Base-by-base conservation (phyloP, 1,140 invertebrate species). In the Hermatobates lingyangjiaoensis region DNA sequence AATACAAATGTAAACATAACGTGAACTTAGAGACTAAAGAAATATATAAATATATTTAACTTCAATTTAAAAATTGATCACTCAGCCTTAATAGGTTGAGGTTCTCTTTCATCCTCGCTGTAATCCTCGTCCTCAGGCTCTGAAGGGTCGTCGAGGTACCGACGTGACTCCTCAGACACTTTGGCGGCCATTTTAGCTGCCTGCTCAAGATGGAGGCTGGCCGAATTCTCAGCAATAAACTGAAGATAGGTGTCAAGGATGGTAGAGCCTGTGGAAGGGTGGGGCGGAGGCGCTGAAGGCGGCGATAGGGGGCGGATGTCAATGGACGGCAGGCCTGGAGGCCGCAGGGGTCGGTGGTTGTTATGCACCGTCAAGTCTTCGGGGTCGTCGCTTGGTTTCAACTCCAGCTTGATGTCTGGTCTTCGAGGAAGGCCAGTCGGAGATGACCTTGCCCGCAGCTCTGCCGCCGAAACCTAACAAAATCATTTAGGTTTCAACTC, bases 191-290 rank as follows among this genome's bases (percentile, higher is more conserved):
- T 52, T 42, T 59, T 56, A 27, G 59, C 61, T 18, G 60, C 58
- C 49, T 60, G 60, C 45, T 62, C 61, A 15, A 62, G 38, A 15
- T 60, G 58, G 1, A 62, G 53, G 64, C 75, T 74, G 38, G 78
- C 76, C 27, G 78, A 74, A 59, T 84, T 87, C 60, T 88, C 84
- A 0, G 81, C 82, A 55, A 88, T 86, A 52, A 86, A 76, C 62
- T 87, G 83, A 18, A 89, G 68, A 61, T 87, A 88, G 1, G 84
- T 87, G 62, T 88, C 84, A 20, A 88, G 62, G 27, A 89, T 73
- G 0, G 81, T 80, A 1, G 83, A 86, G 1, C 82, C 81, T 26
- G 78, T 73, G 55, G 72, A 63, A 2, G 27, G 27, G 1, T 26
- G 25, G 28, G 52, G 57, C 2, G 54, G 56, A 2, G 52, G 50